Conservation (phyloP, 2,888 invertebrate species). For the Dasysyrphus albostriatus region DNA sequence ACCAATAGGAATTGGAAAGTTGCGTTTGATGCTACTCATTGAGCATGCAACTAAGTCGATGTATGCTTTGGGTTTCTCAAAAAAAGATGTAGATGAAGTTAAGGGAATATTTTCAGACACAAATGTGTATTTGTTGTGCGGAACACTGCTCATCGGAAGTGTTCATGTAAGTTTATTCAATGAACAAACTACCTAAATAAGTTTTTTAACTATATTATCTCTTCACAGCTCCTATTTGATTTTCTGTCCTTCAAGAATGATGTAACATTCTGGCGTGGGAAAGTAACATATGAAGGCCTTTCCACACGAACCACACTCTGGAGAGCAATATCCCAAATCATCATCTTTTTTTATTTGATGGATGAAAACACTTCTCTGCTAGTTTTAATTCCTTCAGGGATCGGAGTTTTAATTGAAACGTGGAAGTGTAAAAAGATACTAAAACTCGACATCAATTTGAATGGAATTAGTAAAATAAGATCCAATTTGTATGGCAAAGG, state of each 20-base stretch:
- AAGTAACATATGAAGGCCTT: conserved; percentile 93
- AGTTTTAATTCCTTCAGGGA: conserved; percentile 93
- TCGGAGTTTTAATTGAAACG: conserved; percentile 95
- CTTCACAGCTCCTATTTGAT: conserved; percentile 94
- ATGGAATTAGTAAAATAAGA: conserved; percentile 75
- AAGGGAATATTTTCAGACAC: conserved; percentile 98
- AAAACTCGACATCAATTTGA: conserved; percentile 87
- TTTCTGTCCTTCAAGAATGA: conserved; percentile 99
- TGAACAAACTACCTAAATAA: neutral
- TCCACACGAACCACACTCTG: conserved; percentile 95
- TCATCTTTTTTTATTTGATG: conserved; percentile 95
- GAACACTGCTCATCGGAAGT: conserved; percentile 95
- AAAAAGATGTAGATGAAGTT: conserved; percentile 97
- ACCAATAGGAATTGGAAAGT: conserved; percentile 91
- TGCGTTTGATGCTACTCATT: conserved; percentile 91
- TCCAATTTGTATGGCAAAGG: conserved; percentile 83
- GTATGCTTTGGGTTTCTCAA: conserved; percentile 88
- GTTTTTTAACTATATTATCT: neutral
- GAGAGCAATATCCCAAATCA: conserved; percentile 95
- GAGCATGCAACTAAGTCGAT: conserved; percentile 90
- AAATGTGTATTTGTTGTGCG: conserved; percentile 94
- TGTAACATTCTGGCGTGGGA: conserved; percentile 95
- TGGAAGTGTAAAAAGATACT: conserved; percentile 98
- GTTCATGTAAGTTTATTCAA: conserved; percentile 91
- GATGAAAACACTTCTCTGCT: conserved; percentile 96